A percentile compares a stretch with the other conserved stretches of the same genome.
phyloP scores from a whole-genome alignment of 1,140 invertebrate species.

The Drosophila sp. region DNA sequence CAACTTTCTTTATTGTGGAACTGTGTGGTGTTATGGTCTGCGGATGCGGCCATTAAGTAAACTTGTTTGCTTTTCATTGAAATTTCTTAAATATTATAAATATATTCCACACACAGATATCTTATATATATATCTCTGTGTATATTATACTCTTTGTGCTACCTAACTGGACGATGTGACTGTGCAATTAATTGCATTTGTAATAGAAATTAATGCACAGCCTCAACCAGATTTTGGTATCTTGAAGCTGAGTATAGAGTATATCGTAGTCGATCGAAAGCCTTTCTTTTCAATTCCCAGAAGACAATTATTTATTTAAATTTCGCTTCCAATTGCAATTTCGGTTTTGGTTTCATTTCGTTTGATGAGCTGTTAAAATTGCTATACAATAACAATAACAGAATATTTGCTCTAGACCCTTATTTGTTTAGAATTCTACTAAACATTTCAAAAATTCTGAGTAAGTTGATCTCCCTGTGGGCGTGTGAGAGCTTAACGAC shows the following conservation, averaged over 20 bases:
- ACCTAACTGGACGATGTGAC: neutral
- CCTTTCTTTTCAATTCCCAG: constrained; percentile 14
- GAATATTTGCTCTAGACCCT: constrained; percentile 1
- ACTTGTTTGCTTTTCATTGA: constrained; percentile 78
- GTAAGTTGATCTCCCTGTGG: constrained; percentile 2
- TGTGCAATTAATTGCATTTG: no score
- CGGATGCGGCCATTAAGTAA: constrained; percentile 71
- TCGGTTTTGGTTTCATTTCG: constrained; percentile 26
- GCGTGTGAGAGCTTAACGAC: neutral
- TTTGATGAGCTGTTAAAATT: constrained; percentile 4
- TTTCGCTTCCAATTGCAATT: constrained; percentile 16
- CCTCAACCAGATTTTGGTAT: constrained; percentile 5
- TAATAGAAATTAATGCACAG: neutral
- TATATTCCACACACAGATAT: constrained; percentile 29
- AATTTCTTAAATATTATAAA: constrained; percentile 39
- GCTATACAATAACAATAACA: constrained; percentile 7
- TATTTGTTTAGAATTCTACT: constrained; percentile 29
- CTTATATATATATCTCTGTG: constrained; percentile 19
- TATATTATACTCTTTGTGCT: neutral
- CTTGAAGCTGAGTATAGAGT: constrained; percentile 16
- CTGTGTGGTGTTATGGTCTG: constrained; percentile 37
- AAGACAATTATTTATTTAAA: constrained; percentile 5
- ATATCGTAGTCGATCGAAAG: neutral
- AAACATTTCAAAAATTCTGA: constrained; percentile 16
- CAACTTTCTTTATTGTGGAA: constrained; percentile 78